Evolutionary conservation across 2,888 invertebrate species (phyloP).

Genomic region (Neoitamus cyanurus): DNA sequence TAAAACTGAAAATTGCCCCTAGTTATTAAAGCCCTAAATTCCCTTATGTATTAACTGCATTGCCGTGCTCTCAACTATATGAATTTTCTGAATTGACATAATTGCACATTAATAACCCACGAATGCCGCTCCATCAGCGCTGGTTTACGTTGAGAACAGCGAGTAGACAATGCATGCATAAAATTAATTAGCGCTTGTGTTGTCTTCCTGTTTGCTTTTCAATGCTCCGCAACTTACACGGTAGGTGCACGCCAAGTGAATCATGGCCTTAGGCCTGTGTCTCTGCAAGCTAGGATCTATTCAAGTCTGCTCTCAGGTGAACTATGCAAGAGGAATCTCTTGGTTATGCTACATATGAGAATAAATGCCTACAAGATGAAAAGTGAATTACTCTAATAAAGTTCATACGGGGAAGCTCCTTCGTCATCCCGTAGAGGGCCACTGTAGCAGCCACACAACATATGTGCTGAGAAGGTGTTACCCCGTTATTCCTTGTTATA

Average conservation of each 20-base stretch:
- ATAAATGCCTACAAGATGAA: background rate
- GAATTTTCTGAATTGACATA: background rate
- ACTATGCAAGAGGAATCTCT: background rate
- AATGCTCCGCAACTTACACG: background rate
- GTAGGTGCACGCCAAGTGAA: background rate
- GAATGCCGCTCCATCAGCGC: background rate
- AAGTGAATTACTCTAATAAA: background rate
- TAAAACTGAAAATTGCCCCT: background rate
- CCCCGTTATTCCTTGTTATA: background rate
- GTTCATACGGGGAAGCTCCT: background rate
- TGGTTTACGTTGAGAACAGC: background rate
- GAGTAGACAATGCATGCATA: background rate
- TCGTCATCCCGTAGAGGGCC: background rate
- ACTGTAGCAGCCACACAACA: background rate
- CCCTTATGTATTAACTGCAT: background rate
- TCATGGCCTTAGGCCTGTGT: background rate
- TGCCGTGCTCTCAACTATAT: background rate
- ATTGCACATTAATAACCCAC: background rate
- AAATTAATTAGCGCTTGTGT: background rate
- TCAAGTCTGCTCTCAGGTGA: background rate
- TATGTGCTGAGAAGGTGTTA: background rate
- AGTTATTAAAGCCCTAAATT: background rate
- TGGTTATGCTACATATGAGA: background rate
- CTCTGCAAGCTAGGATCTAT: background rate
- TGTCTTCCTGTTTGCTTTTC: background rate